Evolutionary conservation across 2,797 vertebrate species (phyloP), one percentile per base, ranked within the genome.

Genomic region (Syncerus caffer): DNA sequence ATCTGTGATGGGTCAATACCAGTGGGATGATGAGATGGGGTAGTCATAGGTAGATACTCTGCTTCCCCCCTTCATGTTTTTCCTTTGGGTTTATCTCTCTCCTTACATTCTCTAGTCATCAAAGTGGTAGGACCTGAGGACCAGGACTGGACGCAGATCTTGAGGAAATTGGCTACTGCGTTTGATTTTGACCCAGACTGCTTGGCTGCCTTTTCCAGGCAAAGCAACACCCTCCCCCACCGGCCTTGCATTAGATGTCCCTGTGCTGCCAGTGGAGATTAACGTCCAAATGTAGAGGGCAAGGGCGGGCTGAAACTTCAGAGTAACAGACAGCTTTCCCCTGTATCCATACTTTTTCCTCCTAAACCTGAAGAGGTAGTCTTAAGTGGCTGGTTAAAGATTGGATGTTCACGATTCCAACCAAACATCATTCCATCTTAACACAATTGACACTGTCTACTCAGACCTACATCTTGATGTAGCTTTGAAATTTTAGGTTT

Each of bases 401-500:
- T 0, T 27, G 7, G 13, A 47, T 45, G 17, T 67, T 92, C 23
- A 67, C 12, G 45, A 92, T 50, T 34, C 38, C 64, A 76, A 82
- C 9, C 90, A 96, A 50, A 74, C 57, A 60, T n/a, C 71, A 62
- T 45, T 80, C 76, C 34, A 23, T 60, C 5, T 38, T 29, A 67
- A 76, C 12, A 7, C 55, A 82, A 84, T 16, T 67, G 84, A 42
- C 15, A 55, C 27, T 71, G 12, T 90, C 57, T 67, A 67, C 27
- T 91, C 34, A 50, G 79, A 71, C 25, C 62, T 5, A 42, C 14
- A 55, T 85, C 47, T 79, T 85, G 16, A 57, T 21, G 42, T 42
- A 86, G 47, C 15, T 96, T 91, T 92, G 71, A 78, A 95, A 78
- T 90, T 55, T 80, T 85, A 89, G 34, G 58, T 86, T 62, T 87